phyloP scores from a whole-genome alignment of 2,797 vertebrate genomes.

The Rachycentron canadum region DNA sequence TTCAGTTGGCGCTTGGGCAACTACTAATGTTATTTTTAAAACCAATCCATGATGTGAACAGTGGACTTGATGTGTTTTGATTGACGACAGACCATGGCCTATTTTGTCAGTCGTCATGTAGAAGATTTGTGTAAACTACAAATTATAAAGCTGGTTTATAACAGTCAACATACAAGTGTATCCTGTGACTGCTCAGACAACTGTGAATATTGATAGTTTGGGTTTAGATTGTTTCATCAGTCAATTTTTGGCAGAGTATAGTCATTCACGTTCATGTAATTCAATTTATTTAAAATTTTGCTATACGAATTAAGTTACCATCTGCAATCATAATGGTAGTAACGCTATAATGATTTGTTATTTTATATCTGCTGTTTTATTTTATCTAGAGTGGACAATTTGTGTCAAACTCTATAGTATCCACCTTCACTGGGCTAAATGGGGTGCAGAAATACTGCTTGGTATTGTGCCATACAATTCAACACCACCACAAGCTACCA shows the following conservation, averaged over 20 bases:
- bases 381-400: not conserved
- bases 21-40: conserved; percentile 1
- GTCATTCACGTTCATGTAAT: not conserved
- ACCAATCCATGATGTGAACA: not conserved
- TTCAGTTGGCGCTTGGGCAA: conserved; percentile 28
- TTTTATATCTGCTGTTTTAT: not conserved
- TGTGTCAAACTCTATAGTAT: not conserved
- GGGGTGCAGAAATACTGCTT: not conserved
- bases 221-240: not conserved
- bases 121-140: not conserved
- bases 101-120: not conserved
- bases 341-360: not conserved
- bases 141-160: not conserved
- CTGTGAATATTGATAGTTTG: not conserved
- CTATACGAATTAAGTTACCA: not conserved
- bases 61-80: not conserved
- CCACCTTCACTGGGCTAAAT: not conserved
- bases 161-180: not conserved
- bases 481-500: not conserved
- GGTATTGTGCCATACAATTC: not conserved
- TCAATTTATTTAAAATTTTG: too few species aligned
- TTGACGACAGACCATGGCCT: not conserved
- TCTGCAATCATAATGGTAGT: not conserved
- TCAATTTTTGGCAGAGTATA: not conserved
- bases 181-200: not conserved